Evolutionary conservation across 2,113 vertebrate genomes (phyloP).

Genomic region (Caranx ignobilis): DNA sequence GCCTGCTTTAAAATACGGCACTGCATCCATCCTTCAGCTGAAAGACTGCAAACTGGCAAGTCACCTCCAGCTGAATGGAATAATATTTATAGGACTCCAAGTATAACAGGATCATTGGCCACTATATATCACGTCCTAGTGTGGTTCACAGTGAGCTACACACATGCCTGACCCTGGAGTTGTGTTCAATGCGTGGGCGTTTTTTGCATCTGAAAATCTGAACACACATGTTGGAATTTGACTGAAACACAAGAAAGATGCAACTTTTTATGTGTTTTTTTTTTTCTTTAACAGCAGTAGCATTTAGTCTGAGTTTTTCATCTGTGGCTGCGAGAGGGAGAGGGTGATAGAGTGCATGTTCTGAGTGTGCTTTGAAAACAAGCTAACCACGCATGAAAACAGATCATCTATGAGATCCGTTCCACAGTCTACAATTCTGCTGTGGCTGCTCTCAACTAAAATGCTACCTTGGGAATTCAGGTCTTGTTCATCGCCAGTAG

Average conservation of each 20-base stretch:
- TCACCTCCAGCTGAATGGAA: constrained; percentile 65
- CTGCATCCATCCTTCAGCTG: constrained; percentile 47
- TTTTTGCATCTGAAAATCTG: constrained; percentile 33
- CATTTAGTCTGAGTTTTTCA: constrained; percentile 47
- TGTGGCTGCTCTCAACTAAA: constrained; percentile 71
- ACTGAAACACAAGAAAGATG: constrained; percentile 6
- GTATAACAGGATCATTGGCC: constrained; percentile 43
- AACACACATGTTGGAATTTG: constrained; percentile 11
- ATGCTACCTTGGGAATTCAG: constrained; percentile 69
- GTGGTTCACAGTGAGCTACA: constrained; percentile 43
- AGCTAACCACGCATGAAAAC: constrained; percentile 70
- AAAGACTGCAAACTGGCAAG: constrained; percentile 49
- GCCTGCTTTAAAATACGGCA: constrained; percentile 58
- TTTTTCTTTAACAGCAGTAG: constrained; percentile 37
- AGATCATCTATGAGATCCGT: constrained; percentile 63
- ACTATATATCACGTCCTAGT: constrained; percentile 50
- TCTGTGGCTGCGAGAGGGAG: constrained; percentile 30
- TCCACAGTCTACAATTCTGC: constrained; percentile 60
- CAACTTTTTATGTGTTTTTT: constrained; percentile 18
- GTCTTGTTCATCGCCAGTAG: constrained; percentile 66
- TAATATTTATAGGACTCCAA: constrained; percentile 70
- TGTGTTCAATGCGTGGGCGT: constrained; percentile 18
- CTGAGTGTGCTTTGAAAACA: constrained; percentile 64
- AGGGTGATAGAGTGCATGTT: constrained; percentile 38
- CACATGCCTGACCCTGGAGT: constrained; percentile 25